Evolutionary conservation across 2,888 invertebrate species (phyloP).

Genomic region (Tetanocera ferruginea): DNA sequence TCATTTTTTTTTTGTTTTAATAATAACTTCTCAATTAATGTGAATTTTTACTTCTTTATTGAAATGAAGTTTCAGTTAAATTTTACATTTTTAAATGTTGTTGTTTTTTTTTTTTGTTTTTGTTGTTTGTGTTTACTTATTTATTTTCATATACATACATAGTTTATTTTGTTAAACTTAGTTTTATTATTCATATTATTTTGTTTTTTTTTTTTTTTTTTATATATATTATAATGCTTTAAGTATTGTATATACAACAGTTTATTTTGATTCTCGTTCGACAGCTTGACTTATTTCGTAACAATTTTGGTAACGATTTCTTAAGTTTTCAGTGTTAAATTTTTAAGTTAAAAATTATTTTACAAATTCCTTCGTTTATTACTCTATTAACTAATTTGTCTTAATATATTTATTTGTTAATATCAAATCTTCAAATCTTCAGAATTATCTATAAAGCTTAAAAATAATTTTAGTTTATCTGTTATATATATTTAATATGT

Average conservation of each 20-base stretch:
- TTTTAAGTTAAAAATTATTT: not conserved
- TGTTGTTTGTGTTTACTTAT: conserved; percentile 1
- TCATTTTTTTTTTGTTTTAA: too few relatives aligned
- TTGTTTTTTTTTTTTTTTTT: not conserved
- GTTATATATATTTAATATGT: not conserved
- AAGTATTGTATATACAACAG: conserved; percentile 32
- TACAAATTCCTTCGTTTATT: not conserved
- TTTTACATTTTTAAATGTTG: conserved; percentile 13
- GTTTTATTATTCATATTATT: too few relatives aligned
- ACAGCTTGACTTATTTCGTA: conserved; percentile 17
- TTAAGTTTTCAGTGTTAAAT: not conserved
- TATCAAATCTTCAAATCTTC: conserved; percentile 7
- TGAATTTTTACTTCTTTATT: conserved; percentile 27
- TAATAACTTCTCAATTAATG: too few relatives aligned
- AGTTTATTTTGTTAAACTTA: not conserved
- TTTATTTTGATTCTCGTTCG: conserved; percentile 35
- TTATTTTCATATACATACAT: conserved; percentile 23
- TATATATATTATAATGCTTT: not conserved
- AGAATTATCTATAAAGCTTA: not conserved
- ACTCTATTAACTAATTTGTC: not conserved
- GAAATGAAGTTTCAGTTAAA: conserved; percentile 20
- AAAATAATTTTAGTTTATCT: not conserved
- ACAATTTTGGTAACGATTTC: conserved; percentile 14
- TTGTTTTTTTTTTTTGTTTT: not conserved
- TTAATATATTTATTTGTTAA: not conserved